Conservation (phyloP, 2,888 invertebrate species). For the Pyralis farinalis region DNA sequence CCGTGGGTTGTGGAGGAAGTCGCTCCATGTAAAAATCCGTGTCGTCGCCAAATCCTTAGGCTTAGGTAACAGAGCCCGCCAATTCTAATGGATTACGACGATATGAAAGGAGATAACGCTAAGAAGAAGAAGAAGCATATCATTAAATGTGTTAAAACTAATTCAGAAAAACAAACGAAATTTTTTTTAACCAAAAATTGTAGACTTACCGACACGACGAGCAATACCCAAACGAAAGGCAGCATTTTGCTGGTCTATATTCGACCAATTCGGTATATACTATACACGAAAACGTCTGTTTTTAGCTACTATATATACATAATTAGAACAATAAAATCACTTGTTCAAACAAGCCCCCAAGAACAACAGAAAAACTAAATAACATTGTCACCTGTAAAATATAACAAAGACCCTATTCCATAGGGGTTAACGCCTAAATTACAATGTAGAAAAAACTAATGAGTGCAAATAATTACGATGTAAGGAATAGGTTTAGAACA, state of each 20-base stretch:
- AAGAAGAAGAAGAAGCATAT: no score
- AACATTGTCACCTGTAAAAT: not conserved
- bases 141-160: not conserved
- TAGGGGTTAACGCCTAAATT: constrained; percentile 13
- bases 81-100: no score
- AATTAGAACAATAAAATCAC: constrained; percentile 35
- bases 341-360: constrained; percentile 44
- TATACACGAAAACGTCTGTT: constrained; percentile 49
- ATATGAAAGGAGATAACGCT: no score
- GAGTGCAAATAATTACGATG: constrained; percentile 15
- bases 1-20: no score
- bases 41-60: no score
- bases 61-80: no score
- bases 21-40: no score
- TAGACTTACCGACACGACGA: constrained; percentile 60
- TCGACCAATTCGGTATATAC: constrained; percentile 66
- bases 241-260: constrained; percentile 61
- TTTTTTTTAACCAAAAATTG: constrained; percentile 15
- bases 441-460: constrained; percentile 3
- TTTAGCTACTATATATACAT: constrained; percentile 57
- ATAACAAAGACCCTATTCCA: constrained; percentile 3
- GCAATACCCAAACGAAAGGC: constrained; percentile 54
- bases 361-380: constrained; percentile 20
- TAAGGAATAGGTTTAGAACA: constrained; percentile 34
- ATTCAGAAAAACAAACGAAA: not conserved